phyloP scores from a whole-genome alignment of 2,888 invertebrate species.

The Spisula solida region DNA sequence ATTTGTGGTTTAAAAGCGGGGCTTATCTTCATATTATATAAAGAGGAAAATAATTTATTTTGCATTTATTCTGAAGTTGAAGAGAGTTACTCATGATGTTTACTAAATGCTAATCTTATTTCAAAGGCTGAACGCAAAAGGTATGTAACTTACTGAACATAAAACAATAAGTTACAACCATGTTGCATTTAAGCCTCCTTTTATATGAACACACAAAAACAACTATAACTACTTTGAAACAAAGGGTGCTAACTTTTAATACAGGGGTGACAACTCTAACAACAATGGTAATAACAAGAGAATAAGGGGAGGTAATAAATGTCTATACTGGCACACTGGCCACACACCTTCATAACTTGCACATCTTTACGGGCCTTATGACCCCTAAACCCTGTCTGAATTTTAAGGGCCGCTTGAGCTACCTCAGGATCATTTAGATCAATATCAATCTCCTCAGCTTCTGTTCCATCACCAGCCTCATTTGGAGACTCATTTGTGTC shows the following conservation, averaged over 20 bases:
- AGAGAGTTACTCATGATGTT: not conserved
- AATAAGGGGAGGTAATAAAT: not conserved
- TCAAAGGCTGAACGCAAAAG: constrained; percentile 2
- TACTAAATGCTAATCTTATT: not conserved
- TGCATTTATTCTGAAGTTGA: no score
- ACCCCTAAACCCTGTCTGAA: constrained; percentile 85
- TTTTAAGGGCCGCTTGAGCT: constrained; percentile 84
- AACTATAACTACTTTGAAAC: not conserved
- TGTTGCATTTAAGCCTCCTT: no score
- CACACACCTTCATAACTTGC: constrained; percentile 70
- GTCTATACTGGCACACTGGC: not conserved
- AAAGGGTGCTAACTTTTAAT: not conserved
- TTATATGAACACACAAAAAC: not conserved
- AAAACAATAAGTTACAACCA: no score
- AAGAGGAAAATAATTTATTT: no score
- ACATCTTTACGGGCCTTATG: constrained; percentile 79
- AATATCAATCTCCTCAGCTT: constrained; percentile 78
- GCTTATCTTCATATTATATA: no score
- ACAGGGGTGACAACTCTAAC: not conserved
- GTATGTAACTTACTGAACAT: not conserved
- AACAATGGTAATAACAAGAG: not conserved
- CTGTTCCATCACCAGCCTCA: constrained; percentile 31
- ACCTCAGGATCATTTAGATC: constrained; percentile 85
- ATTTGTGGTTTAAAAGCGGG: no score
- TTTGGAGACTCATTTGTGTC: not conserved